Conservation (phyloP, 2,113 vertebrate genomes). For the Mesoclemmys tuberculata region DNA sequence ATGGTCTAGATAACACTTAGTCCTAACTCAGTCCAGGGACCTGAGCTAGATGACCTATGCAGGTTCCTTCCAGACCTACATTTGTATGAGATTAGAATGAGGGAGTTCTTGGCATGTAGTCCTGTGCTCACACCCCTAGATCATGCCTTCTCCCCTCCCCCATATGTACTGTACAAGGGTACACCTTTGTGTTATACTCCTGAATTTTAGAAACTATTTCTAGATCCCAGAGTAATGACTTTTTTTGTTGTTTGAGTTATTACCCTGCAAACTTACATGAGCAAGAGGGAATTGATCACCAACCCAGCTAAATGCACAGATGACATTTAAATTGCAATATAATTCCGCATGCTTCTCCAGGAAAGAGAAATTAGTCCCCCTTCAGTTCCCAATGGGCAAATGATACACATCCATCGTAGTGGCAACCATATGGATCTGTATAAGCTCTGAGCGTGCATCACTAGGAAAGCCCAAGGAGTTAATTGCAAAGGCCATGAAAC, state of each 20-base stretch:
- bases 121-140: not conserved
- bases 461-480: not conserved
- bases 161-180: not conserved
- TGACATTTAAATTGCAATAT: not conserved
- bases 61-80: not conserved
- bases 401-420: not conserved
- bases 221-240: not conserved
- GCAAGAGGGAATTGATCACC: not conserved
- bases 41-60: not conserved
- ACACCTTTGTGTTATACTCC: not conserved
- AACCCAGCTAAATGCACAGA: not conserved
- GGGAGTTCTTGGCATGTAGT: not conserved
- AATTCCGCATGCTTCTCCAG: not conserved
- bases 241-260: not conserved
- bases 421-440: not conserved
- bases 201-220: not conserved
- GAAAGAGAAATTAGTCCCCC: not conserved
- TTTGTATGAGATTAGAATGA: not conserved
- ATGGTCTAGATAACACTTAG: not conserved
- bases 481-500: not conserved
- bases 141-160: not conserved
- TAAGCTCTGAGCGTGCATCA: not conserved
- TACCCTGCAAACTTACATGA: fast-evolving
- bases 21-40: not conserved
- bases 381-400: not conserved